A percentile compares a stretch with the other conserved stretches of the same genome.
phyloP scores from a whole-genome alignment of 2,888 invertebrate species.

The Disparrhopalites patrizii region DNA sequence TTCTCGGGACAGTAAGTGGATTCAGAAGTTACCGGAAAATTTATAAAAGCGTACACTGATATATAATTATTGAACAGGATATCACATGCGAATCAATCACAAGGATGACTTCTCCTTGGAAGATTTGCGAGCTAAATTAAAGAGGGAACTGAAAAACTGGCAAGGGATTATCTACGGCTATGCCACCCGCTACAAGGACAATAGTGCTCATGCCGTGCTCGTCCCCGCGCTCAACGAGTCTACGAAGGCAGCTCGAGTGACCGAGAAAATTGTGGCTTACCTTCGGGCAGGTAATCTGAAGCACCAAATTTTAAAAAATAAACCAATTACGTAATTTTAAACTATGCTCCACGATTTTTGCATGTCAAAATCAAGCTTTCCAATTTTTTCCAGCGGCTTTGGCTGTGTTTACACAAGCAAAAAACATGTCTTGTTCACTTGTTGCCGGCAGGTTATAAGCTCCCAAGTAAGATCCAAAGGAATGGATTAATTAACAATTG shows the following conservation, averaged over 20 bases:
- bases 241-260: not conserved
- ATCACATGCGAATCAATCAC: slow-evolving; percentile 36
- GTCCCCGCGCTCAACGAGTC: slow-evolving; percentile 23
- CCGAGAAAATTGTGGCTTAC: not conserved
- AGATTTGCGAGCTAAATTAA: slow-evolving; percentile 27
- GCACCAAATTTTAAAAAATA: not conserved
- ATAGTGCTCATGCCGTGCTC: slow-evolving; percentile 32
- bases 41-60: not conserved
- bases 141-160: slow-evolving; percentile 3
- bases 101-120: slow-evolving; percentile 24
- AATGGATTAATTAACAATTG: too few species aligned
- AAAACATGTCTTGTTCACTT: too few species aligned
- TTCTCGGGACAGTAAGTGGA: not conserved
- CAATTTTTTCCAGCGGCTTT: too few species aligned
- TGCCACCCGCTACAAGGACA: slow-evolving; percentile 25
- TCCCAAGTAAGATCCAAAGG: too few species aligned
- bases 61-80: slow-evolving; percentile 27
- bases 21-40: not conserved
- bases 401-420: too few species aligned
- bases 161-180: slow-evolving; percentile 20
- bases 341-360: too few species aligned
- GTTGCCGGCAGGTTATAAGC: too few species aligned
- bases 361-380: too few species aligned
- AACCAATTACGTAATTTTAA: not conserved
- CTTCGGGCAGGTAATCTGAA: not conserved